phyloP scores from a whole-genome alignment of 2,888 invertebrate genomes.

The Choristoneura rosaceana region DNA sequence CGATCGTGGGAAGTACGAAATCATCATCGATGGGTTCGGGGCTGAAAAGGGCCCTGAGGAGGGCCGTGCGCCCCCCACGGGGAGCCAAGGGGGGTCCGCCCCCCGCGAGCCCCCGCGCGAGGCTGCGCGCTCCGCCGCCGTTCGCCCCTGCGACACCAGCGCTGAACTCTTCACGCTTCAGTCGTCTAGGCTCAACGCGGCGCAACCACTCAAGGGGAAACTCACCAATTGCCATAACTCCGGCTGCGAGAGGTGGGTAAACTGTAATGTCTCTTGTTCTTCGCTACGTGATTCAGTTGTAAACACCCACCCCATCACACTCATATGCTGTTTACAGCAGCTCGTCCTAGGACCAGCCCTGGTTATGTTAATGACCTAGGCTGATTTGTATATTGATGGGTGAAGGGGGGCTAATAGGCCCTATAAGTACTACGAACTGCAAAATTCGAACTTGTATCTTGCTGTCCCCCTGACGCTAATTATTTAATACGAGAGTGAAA shows the following conservation, averaged over 20 bases:
- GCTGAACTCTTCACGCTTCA: conserved; percentile 94
- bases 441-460: too few relatives aligned
- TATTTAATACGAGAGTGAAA: too few relatives aligned
- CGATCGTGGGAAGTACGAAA: conserved; percentile 79
- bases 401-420: too few relatives aligned
- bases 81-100: conserved; percentile 68
- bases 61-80: conserved; percentile 64
- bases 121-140: conserved; percentile 84
- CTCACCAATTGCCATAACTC: conserved; percentile 94
- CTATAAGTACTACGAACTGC: too few relatives aligned
- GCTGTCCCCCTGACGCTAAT: too few relatives aligned
- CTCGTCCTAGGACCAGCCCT: too few relatives aligned
- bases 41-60: conserved; percentile 65
- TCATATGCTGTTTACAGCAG: too few relatives aligned
- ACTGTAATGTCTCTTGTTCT: too few relatives aligned
- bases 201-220: conserved; percentile 94
- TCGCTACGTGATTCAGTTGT: too few relatives aligned
- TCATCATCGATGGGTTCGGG: conserved; percentile 72
- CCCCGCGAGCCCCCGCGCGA: conserved; percentile 80
- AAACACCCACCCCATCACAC: too few relatives aligned
- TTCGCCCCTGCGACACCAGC: conserved; percentile 94
- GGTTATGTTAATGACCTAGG: too few relatives aligned
- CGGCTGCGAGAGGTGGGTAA: conserved; percentile 92
- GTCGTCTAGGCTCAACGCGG: conserved; percentile 92
- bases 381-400: too few relatives aligned